A percentile compares a stretch with the other conserved stretches of the same genome.
These are phyloP conservation scores for Brachionus calyciflorus DNA, from an alignment of 1,140 invertebrate genomes.

Conservation along the genomic window DNA sequence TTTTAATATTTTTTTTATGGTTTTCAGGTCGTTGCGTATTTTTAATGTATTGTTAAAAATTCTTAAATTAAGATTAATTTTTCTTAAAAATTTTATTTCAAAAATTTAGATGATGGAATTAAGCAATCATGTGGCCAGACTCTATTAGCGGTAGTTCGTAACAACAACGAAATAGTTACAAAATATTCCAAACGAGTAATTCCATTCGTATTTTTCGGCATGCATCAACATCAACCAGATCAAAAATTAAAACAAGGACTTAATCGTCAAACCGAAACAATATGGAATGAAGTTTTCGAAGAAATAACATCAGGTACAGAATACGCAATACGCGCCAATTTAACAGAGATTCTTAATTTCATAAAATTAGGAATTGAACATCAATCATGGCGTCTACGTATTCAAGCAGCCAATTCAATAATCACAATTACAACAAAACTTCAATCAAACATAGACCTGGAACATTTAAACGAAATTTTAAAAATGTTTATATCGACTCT, in stretches of 20 bases:
- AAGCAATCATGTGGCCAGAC: constrained; percentile 31
- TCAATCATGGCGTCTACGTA: constrained; percentile 21
- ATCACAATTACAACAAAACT: constrained; percentile 13
- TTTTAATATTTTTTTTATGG: no score
- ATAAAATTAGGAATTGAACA: constrained; percentile 11
- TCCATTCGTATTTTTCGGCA: constrained; percentile 46
- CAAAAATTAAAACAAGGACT: background rate
- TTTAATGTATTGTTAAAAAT: no score
- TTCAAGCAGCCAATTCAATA: background rate
- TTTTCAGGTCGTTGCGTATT: no score
- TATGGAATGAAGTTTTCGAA: constrained; percentile 42
- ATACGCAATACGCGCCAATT: constrained; percentile 22
- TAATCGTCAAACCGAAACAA: background rate
- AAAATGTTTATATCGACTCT: constrained; percentile 6
- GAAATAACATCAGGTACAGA: constrained; percentile 43
- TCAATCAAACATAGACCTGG: constrained; percentile 25
- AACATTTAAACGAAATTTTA: constrained; percentile 23
- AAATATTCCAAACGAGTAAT: constrained; percentile 3
- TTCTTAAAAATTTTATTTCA: background rate
- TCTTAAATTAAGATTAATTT: no score
- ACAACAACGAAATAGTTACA: constrained; percentile 6
- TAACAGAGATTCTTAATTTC: constrained; percentile 14
- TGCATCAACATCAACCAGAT: constrained; percentile 28
- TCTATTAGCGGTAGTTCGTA: background rate
- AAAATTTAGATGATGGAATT: constrained; percentile 19